A percentile compares a stretch with the other conserved stretches of the same genome.
Conservation (phyloP, 2,797 vertebrate genomes). For the Rhyacichthys aspro region DNA sequence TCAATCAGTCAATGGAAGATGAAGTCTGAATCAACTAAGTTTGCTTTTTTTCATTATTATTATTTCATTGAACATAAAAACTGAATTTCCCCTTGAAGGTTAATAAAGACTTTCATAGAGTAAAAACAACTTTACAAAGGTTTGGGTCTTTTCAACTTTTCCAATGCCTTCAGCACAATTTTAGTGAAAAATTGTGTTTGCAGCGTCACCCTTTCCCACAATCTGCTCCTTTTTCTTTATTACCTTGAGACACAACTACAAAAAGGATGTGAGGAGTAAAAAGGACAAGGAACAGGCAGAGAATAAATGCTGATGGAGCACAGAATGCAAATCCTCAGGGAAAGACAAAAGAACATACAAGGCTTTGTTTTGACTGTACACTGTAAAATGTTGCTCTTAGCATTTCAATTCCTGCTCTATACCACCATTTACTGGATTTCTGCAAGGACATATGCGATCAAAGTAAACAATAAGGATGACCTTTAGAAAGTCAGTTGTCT, state of each 20-base stretch:
- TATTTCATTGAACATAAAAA: no score
- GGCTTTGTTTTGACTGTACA: not conserved
- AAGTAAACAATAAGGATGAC: not conserved
- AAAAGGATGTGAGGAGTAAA: constrained; percentile 19
- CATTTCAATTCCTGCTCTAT: not conserved
- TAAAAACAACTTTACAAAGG: no score
- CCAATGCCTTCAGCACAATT: constrained; percentile 4
- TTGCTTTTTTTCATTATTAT: no score
- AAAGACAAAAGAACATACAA: constrained; percentile 6
- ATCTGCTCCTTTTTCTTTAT: constrained; percentile 11
- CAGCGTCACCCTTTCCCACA: constrained; percentile 16
- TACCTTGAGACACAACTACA: constrained; percentile 28
- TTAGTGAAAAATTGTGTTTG: constrained; percentile 2
- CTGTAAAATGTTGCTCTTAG: not conserved
- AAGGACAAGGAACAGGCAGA: constrained; percentile 31
- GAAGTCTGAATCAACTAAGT: no score
- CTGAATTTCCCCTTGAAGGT: no score
- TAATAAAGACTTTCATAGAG: no score
- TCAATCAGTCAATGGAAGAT: no score
- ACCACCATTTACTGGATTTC: constrained; percentile 6
- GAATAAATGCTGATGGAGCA: constrained; percentile 36
- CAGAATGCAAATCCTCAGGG: constrained; percentile 26
- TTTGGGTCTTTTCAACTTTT: not conserved
- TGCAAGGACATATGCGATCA: not conserved
- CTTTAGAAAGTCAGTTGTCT: not conserved